Evolutionary conservation across 1,140 invertebrate genomes (phyloP), one percentile per base, ranked within the genome.

Genomic region (Pinna nobilis): DNA sequence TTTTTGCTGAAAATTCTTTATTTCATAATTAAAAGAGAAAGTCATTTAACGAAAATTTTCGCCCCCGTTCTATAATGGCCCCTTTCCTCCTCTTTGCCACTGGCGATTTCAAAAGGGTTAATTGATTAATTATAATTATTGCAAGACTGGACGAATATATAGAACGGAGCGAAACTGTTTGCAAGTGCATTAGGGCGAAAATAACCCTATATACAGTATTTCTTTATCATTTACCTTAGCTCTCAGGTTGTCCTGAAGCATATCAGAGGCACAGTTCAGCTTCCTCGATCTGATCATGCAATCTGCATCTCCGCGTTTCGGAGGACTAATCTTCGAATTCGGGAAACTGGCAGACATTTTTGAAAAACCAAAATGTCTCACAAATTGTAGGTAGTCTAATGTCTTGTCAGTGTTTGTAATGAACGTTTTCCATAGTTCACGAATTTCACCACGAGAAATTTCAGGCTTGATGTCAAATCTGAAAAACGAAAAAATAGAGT

Each of bases 311-410:
- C 88, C 88, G 18, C 80, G 77, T 47, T 80, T 80, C 49, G 88
- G 88, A 5, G 88, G 88, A n/a, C 78, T 64, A 25, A 85, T 41
- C 73, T 89, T 89, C 55, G 88, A 85, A 76, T 89, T 89, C n/a
- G 87, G 86, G 78, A 84, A 89, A 11, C 84, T 76, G 9, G 88
- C 88, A 23, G 87, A 86, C 44, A 78, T 78, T 64, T 80, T 76
- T 7, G 86, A 86, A 73, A 87, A 88, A 13, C 88, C 87, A 81
- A 89, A 89, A 78, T 88, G 86, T 30, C 88, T 82, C 49, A 88
- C 79, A 83, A 89, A 89, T 78, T 89, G 82, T 33, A 81, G 76
- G 55, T 84, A 89, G 25, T 89, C 88, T 13, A 89, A 70, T 13
- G 83, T 88, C 65, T 85, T 85, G 70, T 88, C 84, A 13, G 82